phyloP scores from a whole-genome alignment of 2,113 vertebrate genomes.

The Leuciscus idus region DNA sequence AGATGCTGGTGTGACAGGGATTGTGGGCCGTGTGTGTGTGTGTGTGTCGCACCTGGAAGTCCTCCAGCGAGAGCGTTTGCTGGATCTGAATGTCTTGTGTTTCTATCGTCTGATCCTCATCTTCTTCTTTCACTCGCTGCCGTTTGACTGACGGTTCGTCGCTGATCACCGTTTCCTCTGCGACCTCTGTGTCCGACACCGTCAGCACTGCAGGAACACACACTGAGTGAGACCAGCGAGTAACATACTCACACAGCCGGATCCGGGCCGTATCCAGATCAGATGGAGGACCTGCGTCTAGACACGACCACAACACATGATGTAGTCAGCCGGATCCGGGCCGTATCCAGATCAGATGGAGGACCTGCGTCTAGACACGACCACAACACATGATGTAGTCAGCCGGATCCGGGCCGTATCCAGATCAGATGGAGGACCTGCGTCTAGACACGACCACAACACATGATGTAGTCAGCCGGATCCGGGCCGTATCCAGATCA shows the following conservation, averaged over 20 bases:
- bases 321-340: too few relatives aligned
- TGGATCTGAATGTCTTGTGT: conserved; percentile 72
- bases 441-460: too few relatives aligned
- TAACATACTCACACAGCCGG: background rate
- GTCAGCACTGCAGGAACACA: conserved; percentile 78
- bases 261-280: too few relatives aligned
- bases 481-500: too few relatives aligned
- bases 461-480: too few relatives aligned
- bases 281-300: too few relatives aligned
- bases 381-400: too few relatives aligned
- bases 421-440: too few relatives aligned
- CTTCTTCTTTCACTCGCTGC: conserved; percentile 86
- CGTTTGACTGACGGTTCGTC: conserved; percentile 85
- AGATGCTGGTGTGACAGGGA: background rate
- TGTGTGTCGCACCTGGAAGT: background rate
- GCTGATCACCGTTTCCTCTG: conserved; percentile 89
- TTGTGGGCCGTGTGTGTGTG: background rate
- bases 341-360: too few relatives aligned
- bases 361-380: too few relatives aligned
- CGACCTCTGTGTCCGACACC: conserved; percentile 88
- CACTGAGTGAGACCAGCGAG: background rate
- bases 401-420: too few relatives aligned
- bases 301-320: too few relatives aligned
- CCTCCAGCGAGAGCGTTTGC: background rate
- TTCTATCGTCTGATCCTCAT: conserved; percentile 65